phyloP scores from a whole-genome alignment of 2,797 vertebrate species.

The Dicrostonyx torquatus region DNA sequence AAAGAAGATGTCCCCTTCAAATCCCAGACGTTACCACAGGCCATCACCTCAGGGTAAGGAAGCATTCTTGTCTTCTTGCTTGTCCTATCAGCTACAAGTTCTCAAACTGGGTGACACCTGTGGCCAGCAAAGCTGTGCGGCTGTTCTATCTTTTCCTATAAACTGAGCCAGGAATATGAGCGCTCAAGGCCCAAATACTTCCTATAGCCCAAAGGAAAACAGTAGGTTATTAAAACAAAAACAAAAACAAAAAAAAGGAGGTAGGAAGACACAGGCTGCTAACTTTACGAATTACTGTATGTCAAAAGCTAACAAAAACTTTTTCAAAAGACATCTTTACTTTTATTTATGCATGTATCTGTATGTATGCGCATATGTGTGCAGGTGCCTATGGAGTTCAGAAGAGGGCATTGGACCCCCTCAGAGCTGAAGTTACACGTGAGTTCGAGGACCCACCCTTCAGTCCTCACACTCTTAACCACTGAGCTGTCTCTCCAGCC shows the following conservation, averaged over 20 bases:
- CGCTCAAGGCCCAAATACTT: background rate
- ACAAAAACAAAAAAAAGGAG: background rate
- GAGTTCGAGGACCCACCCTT: background rate
- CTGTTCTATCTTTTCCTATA: conserved; percentile 53
- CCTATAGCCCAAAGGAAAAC: background rate
- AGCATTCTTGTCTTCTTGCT: conserved; percentile 76
- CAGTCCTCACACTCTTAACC: background rate
- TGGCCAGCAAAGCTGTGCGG: conserved; percentile 61
- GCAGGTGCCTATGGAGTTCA: background rate
- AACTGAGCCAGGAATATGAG: background rate
- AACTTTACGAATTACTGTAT: background rate
- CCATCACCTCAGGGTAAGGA: conserved; percentile 79
- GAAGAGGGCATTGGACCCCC: background rate
- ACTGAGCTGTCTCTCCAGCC: background rate
- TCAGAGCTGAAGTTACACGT: background rate
- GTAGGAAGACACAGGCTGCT: background rate
- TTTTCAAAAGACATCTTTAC: background rate
- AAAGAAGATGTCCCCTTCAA: conserved; percentile 62
- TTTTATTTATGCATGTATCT: background rate
- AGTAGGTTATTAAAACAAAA: background rate
- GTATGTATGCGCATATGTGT: background rate
- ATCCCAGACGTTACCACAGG: conserved; percentile 74
- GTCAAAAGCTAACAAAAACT: background rate
- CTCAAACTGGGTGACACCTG: conserved; percentile 38
- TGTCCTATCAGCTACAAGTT: conserved; percentile 80